Conservation (phyloP, 2,888 invertebrate species). For the Agriopis marginaria region DNA sequence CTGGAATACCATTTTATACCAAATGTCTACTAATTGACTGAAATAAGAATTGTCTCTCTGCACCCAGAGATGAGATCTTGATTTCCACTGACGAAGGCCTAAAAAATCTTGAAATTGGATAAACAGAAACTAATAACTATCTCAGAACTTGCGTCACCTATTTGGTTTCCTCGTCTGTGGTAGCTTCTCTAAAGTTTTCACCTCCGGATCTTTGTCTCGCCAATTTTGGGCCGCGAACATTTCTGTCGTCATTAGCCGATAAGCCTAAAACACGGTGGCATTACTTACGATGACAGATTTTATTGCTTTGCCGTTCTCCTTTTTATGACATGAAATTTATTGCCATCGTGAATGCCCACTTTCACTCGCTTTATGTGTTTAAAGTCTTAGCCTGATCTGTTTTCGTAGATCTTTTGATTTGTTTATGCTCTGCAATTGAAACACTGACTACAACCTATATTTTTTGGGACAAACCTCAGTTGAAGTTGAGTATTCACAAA, state of each 20-base stretch:
- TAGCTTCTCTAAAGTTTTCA: not conserved
- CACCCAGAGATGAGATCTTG: too few relatives aligned
- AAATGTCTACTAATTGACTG: not conserved
- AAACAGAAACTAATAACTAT: too few relatives aligned
- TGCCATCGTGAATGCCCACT: constrained; percentile 56
- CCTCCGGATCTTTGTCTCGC: constrained; percentile 50
- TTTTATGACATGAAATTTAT: constrained; percentile 75
- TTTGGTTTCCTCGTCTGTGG: constrained; percentile 1
- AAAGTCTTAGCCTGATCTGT: constrained; percentile 20
- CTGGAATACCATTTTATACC: not conserved
- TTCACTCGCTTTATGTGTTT: constrained; percentile 32
- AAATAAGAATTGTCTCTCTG: not conserved
- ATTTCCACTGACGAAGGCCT: too few relatives aligned
- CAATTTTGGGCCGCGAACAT: constrained; percentile 60
- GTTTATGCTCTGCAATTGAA: not conserved
- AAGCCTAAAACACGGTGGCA: constrained; percentile 70
- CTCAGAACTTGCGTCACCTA: too few relatives aligned
- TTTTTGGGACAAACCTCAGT: not conserved
- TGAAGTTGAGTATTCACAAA: not conserved
- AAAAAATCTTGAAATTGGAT: too few relatives aligned
- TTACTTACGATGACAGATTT: constrained; percentile 75
- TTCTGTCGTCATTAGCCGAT: constrained; percentile 66
- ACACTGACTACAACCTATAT: not conserved
- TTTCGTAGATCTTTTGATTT: not conserved
- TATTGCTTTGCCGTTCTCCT: constrained; percentile 71